phyloP scores from a whole-genome alignment of 2,888 invertebrate species.

The Lepas anatifera region DNA sequence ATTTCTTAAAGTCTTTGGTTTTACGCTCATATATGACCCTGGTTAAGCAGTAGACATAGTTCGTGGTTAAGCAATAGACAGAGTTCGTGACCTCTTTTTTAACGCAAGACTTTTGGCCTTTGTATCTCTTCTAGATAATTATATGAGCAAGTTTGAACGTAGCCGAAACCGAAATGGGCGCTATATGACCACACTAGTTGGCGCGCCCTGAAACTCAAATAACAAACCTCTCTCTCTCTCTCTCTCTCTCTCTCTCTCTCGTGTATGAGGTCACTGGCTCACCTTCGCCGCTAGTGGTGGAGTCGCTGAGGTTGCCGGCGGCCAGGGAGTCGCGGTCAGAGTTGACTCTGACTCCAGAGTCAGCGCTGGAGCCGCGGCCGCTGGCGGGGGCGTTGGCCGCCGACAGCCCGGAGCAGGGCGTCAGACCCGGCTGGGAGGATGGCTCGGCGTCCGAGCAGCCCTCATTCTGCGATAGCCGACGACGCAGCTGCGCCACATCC shows the following conservation, averaged over 20 bases:
- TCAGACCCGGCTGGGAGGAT: conserved; percentile 16
- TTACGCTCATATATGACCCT: too few species aligned
- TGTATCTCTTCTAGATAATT: too few species aligned
- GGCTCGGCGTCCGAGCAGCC: conserved; percentile 56
- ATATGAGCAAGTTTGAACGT: too few species aligned
- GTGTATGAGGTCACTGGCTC: background rate
- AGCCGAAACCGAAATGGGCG: too few species aligned
- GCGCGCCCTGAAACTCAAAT: too few species aligned
- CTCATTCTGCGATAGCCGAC: conserved; percentile 52
- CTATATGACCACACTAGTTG: too few species aligned
- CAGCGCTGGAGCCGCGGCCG: conserved; percentile 71
- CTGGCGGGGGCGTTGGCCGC: conserved; percentile 26
- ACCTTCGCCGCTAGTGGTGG: conserved; percentile 56
- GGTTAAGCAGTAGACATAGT: too few species aligned
- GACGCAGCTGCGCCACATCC: conserved; percentile 38
- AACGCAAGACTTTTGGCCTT: too few species aligned
- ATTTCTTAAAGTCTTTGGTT: too few species aligned
- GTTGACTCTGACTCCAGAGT: conserved; percentile 70
- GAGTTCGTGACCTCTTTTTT: too few species aligned
- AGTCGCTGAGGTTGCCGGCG: conserved; percentile 64
- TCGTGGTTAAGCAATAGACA: too few species aligned
- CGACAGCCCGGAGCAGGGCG: conserved; percentile 3
- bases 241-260: background rate
- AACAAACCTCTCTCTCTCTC: too few species aligned
- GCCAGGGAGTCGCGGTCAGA: conserved; percentile 65